Base-by-base conservation (phyloP, 2,888 invertebrate genomes). In the Hololepta plana region DNA sequence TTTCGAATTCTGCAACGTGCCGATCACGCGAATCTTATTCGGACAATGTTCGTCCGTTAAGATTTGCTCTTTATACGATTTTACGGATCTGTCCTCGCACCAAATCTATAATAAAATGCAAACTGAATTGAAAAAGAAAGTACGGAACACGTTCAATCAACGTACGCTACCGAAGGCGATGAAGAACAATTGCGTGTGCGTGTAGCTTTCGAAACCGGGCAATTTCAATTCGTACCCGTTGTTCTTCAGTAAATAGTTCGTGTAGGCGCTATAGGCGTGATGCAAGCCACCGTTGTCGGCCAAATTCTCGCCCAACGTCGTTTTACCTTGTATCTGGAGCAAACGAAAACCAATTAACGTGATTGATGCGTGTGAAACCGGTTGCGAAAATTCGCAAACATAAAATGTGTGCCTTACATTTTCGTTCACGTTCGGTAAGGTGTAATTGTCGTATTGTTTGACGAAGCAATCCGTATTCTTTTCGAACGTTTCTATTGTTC, bases 261-360 rank as follows among this genome's bases (percentile, higher is more conserved):
- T 59, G 38, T 81, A 70, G 0, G 80, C 82, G 20, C 61, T 53
- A 16, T 67, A 63, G 0, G 82, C 76, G 46, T 80, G 76, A 25
- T 72, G 63, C 24, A 84, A 54, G 1, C 82, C 84, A 1, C 81
- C 82, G 42, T 82, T 82, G 44, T 84, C 82, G 0, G 82, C 82
- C 33, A 84, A 72, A 40, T 84, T 84, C 53, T 84, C 82, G 1
- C 73, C 77, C 28, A 84, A 51, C 1, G 82, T 84, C 33, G 67
- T 55, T 37, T 69, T 67, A 0, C 82, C 84, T 43, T 80, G 64
- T 15, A 82, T 62, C 72, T 81, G 12, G 3, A 13, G 7, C 12
- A 11, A 11, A 27, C 8, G 8, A 17, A n/a, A 23, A 20, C 15
- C n/a, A 12, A 8, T 21, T 21, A 8, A 21, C 6, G 10, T 21